Evolutionary conservation across 1,140 invertebrate genomes (phyloP).

Genomic region (Apis cerana): DNA sequence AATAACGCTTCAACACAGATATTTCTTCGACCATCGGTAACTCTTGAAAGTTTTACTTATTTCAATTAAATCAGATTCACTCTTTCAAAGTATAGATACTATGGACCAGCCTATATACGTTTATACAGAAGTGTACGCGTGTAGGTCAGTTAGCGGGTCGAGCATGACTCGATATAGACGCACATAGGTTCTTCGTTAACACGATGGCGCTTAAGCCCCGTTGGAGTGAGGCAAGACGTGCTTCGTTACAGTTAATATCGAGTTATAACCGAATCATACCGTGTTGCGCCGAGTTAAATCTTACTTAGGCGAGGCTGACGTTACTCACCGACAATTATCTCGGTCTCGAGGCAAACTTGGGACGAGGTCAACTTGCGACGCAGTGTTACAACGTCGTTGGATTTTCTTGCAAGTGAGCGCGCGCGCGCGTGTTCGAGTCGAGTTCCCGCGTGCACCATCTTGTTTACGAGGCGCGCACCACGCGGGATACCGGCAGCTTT

Average conservation of each 20-base stretch:
- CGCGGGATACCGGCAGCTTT: neutral
- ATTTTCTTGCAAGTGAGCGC: neutral
- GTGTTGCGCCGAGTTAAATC: conserved; percentile 57
- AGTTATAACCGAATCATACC: conserved; percentile 65
- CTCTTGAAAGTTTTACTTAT: too few relatives aligned
- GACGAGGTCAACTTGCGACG: conserved; percentile 18
- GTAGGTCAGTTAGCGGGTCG: conserved; percentile 43
- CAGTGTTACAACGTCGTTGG: neutral
- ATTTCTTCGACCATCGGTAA: too few relatives aligned
- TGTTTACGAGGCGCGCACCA: neutral
- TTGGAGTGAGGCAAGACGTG: conserved; percentile 51
- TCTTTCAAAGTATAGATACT: too few relatives aligned
- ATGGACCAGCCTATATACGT: too few relatives aligned
- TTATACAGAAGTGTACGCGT: neutral
- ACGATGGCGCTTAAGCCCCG: conserved; percentile 44
- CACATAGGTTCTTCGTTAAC: conserved; percentile 62
- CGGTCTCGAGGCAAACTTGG: conserved; percentile 28
- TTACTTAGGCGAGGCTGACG: conserved; percentile 54
- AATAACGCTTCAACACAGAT: too few relatives aligned
- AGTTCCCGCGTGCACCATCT: neutral
- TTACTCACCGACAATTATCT: conserved; percentile 58
- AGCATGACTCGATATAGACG: conserved; percentile 37
- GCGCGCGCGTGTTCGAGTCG: neutral
- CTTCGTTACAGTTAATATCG: conserved; percentile 66
- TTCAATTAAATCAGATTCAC: too few relatives aligned